Evolutionary conservation across 2,888 invertebrate species (phyloP), one percentile per base, ranked within the genome.

Genomic region (Eucera pruinosa): DNA sequence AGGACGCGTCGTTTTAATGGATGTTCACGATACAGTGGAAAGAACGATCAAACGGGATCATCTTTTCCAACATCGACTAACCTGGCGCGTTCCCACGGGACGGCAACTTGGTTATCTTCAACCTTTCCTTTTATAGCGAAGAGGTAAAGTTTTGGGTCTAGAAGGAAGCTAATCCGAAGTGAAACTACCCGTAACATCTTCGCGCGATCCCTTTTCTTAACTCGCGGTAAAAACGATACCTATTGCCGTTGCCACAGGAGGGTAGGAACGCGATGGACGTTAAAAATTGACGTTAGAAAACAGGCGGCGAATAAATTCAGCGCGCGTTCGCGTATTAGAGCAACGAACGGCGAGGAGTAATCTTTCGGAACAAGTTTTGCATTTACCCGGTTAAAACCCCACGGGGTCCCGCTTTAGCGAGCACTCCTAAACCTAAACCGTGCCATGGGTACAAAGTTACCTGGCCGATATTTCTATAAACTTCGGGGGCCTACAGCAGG

Each of bases 391-490:
- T 39, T 25, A 41, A 20, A 65, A 11, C 27, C 30, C 20, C 7
- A 15, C 3, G 18, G 43, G 67, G 18, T 25, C 1, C 6, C 41
- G 62, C 41, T 66, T 66, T 52, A 55, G 62, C 67, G 67, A 54
- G 43, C 57, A 54, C 18, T 58, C 55, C 52, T 58, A n/a, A n/a
- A n/a, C n/a, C n/a, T n/a, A n/a, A n/a, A n/a, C n/a, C n/a, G n/a
- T n/a, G 62, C 68, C 45, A 27, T 52, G 20, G 65, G 23, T 33
- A 58, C 25, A 15, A 36, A 78, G 65, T 65, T 65, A 48, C 25
- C 11, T 43, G 39, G 20, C 39, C 57, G 60, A 73, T 54, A 71
- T 13, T 62, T 50, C 65, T 60, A 62, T 55, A 62, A 82, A 81
- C 64, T 80, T 71, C 23, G 70, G 54, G 70, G 54, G 39, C 50